Conservation (phyloP, 2,888 invertebrate genomes). For the Empis stercorea region DNA sequence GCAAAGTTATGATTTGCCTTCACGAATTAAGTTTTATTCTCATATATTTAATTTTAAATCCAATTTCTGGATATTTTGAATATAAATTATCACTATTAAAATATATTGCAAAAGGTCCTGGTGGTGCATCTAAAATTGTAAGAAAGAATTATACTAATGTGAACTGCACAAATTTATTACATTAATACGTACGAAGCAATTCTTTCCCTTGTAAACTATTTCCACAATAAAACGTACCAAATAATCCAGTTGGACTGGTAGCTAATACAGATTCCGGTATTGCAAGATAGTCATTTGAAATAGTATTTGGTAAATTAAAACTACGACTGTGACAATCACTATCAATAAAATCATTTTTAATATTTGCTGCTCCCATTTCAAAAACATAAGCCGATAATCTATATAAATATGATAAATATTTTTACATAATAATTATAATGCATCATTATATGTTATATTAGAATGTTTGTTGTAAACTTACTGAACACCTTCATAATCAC, state of each 20-base stretch:
- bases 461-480: constrained; percentile 12
- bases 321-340: constrained; percentile 42
- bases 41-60: constrained; percentile 26
- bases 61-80: constrained; percentile 21
- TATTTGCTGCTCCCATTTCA: background rate
- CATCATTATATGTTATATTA: background rate
- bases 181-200: constrained; percentile 17
- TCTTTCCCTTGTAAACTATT: constrained; percentile 19
- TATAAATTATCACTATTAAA: constrained; percentile 43
- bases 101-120: constrained; percentile 45
- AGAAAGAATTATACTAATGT: background rate
- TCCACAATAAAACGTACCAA: constrained; percentile 32
- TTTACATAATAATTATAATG: background rate
- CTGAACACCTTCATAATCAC: constrained; percentile 25
- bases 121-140: constrained; percentile 38
- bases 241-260: constrained; percentile 25
- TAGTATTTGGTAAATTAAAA: constrained; percentile 38
- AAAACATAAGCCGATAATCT: constrained; percentile 4
- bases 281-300: constrained; percentile 41
- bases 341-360: constrained; percentile 23
- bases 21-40: constrained; percentile 10
- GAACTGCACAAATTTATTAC: background rate
- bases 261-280: constrained; percentile 41
- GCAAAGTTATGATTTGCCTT: too few species aligned
- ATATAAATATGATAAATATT: too few species aligned